Base-by-base conservation (phyloP, 2,113 vertebrate genomes). In the Crypturellus undulatus region DNA sequence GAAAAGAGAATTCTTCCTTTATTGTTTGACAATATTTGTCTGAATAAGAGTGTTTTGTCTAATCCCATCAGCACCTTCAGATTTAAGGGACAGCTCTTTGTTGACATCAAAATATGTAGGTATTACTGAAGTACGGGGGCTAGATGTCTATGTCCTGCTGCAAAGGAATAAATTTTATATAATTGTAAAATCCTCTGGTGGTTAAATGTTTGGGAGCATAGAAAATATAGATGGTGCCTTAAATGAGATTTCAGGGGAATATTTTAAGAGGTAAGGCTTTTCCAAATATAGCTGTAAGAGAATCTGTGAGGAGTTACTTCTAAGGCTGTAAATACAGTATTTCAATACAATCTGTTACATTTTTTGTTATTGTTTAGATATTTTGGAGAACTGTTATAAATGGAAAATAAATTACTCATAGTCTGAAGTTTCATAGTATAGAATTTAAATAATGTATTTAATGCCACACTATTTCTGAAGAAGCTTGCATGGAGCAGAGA, bases 1-100 rank as follows among this genome's bases (percentile, higher is more conserved):
- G 69, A 81, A 68, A 52, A 68, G 52, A 56, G 59, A 90, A 43
- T 93, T 95, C 26, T 91, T 87, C 17, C 38, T 78, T 92, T 47
- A 15, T 62, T 88, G 40, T 36, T 84, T 76, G 72, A 30, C 71
- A 65, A 76, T 84, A 30, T 76, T 95, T 88, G 36, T 84, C 58
- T 95, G 85, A 88, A 89, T 71, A 64, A 80, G 92, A 85, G 32
- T 40, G 95, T 79, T 82, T 69, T 38, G 8, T 85, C 45, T 83
- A 49, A 89, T 94, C 40, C 75, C 63, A 36, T 78, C 21, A 59
- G 13, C 24, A 75, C 17, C 51, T 94, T 90, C n/a, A 5, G 54
- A 5, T 78, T 91, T 75, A 49, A 47, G 51, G 30, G 22, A 17
- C 56, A 80, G 60, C 34, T 79, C 38, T 63, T 90, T 42, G 42